Evolutionary conservation across 2,113 vertebrate genomes (phyloP).

Genomic region (Furnarius figulus): DNA sequence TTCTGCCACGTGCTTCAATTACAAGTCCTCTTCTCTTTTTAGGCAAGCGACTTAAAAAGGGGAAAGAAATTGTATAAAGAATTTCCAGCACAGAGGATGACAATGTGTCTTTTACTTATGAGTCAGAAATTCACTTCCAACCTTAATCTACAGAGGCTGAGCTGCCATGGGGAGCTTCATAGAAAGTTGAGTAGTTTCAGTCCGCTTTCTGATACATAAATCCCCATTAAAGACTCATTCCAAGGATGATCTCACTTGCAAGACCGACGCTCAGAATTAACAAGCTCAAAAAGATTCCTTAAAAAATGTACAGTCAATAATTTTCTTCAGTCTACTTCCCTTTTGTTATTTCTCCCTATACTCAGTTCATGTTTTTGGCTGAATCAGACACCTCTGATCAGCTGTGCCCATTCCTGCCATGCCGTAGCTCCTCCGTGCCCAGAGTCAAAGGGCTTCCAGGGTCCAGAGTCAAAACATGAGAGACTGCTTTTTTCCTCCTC

Average conservation of each 20-base stretch:
- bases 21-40: background rate
- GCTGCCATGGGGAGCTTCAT: background rate
- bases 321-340: conserved; percentile 12
- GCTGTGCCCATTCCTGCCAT: no score
- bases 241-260: background rate
- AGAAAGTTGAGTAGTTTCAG: background rate
- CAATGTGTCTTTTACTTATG: background rate
- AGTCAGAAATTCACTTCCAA: conserved; percentile 25
- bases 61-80: background rate
- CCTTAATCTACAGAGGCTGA: background rate
- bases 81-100: background rate
- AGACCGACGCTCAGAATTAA: conserved; percentile 5
- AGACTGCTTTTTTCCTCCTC: background rate
- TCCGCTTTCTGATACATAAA: conserved; percentile 3
- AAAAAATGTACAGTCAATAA: background rate
- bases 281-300: background rate
- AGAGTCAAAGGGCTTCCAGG: background rate
- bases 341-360: background rate
- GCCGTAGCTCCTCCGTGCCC: background rate
- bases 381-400: background rate
- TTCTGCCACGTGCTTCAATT: background rate
- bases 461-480: background rate
- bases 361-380: conserved; percentile 17
- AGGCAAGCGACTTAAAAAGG: background rate
- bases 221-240: background rate